Evolutionary conservation across 2,797 vertebrate genomes (phyloP).

Genomic region (Hozukius guyotensis): DNA sequence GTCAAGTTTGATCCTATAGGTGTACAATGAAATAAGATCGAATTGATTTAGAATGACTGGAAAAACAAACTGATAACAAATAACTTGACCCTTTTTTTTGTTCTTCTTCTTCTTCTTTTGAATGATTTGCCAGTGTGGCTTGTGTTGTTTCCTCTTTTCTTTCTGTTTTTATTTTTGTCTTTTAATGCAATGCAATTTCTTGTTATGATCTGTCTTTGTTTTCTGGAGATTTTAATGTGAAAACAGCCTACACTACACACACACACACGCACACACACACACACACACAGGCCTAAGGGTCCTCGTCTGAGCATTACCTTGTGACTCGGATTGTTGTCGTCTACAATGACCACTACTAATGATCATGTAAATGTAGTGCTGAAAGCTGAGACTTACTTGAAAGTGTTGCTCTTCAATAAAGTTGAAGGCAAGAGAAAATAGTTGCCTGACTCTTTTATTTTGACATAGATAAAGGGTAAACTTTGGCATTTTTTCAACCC

Average conservation of each 20-base stretch:
- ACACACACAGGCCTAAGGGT: conserved; percentile 45
- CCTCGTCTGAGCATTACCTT: conserved; percentile 41
- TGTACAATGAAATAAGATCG: neutral
- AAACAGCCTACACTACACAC: conserved; percentile 45
- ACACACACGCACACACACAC: neutral
- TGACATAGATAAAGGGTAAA: neutral
- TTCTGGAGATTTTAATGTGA: conserved; percentile 80
- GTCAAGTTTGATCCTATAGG: conserved; percentile 12
- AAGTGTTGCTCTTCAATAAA: conserved; percentile 85
- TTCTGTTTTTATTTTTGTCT: conserved; percentile 48
- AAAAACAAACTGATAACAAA: conserved; percentile 44
- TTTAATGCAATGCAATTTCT: conserved; percentile 75
- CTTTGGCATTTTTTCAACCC: too few relatives aligned
- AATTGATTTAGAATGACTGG: conserved; percentile 30
- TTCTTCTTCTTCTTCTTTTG: neutral
- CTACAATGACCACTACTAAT: conserved; percentile 80
- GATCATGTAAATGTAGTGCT: conserved; percentile 74
- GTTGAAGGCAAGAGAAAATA: conserved; percentile 67
- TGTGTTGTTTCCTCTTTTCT: conserved; percentile 1
- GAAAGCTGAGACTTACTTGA: conserved; percentile 81
- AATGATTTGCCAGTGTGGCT: conserved; percentile 43
- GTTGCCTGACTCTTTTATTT: neutral
- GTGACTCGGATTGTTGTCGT: conserved; percentile 56
- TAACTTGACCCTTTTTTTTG: neutral
- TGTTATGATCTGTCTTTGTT: conserved; percentile 42